Base-by-base conservation (phyloP, 2,888 invertebrate genomes). In the Heliconius charithonia region DNA sequence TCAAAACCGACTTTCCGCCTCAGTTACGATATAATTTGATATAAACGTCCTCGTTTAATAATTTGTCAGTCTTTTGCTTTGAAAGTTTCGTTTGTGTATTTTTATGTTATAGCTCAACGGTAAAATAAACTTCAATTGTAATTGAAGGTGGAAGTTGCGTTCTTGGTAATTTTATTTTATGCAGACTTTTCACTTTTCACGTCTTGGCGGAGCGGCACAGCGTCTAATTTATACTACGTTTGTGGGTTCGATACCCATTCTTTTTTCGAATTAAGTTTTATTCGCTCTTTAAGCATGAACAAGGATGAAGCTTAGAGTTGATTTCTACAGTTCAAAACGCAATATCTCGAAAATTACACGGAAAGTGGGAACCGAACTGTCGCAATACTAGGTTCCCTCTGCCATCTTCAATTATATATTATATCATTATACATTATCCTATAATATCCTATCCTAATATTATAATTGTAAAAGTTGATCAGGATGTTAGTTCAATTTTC, bases 1-100 rank as follows among this genome's bases (percentile, higher is more conserved):
- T 71, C 71, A 32, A 77, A 77, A 77, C 29, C 77, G 77, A 62
- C 65, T 77, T 77, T 77, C 77, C 77, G 77, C 72, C 65, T 72
- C 77, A 51, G 51, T 71, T 77, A 45, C 72, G 71, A 77, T 51
- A 71, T 12, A 72, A 72, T 65, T 77, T 77, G 77, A 77, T 72
- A 77, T 56, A 32, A 51, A 67, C 37, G 32, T 37, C 56, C 75
- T 75, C 22, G 19, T 16, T 65, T 32, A n/a, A 10, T 13, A 41
- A 25, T 41, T n/a, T 59, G 51, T 22, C 25, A n/a, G 9, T 56
- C 22, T 72, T 56, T 27, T 25, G 7, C 62, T 73, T 73, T 37
- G 37, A 62, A 37, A 4, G 19, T 59, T 73, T 19, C 7, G 51
- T 22, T 51, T 22, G 6, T 6, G 2, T 1, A 2, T 51, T 51